phyloP scores from a whole-genome alignment of 2,888 invertebrate genomes.

The Agrotis ipsilon region DNA sequence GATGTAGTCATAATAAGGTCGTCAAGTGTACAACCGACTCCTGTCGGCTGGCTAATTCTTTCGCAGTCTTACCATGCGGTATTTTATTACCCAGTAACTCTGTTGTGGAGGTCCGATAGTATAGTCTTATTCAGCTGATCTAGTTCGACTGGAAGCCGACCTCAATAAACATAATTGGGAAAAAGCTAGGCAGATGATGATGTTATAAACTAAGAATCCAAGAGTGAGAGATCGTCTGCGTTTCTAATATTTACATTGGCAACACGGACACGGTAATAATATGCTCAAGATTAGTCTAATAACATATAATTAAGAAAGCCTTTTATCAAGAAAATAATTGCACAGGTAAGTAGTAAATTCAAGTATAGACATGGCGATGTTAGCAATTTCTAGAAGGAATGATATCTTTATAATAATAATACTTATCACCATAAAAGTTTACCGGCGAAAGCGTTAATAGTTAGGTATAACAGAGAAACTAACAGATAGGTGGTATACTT shows the following conservation, averaged over 20 bases:
- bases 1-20: no score
- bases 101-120: no score
- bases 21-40: no score
- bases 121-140: no score
- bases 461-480: background rate
- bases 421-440: slow-evolving; percentile 15
- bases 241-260: background rate
- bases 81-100: no score
- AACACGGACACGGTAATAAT: background rate
- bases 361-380: background rate
- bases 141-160: no score
- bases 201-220: background rate
- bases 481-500: background rate
- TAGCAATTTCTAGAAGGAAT: background rate
- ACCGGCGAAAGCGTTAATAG: slow-evolving; percentile 1
- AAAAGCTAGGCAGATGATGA: no score
- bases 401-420: slow-evolving; percentile 1
- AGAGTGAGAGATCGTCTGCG: background rate
- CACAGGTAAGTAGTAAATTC: no score
- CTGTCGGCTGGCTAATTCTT: no score
- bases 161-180: no score
- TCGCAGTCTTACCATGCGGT: no score
- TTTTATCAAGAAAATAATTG: slow-evolving; percentile 14
- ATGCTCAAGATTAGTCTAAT: background rate
- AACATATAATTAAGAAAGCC: background rate